phyloP scores from a whole-genome alignment of 1,140 invertebrate genomes.

The Melipona quadrifasciata region DNA sequence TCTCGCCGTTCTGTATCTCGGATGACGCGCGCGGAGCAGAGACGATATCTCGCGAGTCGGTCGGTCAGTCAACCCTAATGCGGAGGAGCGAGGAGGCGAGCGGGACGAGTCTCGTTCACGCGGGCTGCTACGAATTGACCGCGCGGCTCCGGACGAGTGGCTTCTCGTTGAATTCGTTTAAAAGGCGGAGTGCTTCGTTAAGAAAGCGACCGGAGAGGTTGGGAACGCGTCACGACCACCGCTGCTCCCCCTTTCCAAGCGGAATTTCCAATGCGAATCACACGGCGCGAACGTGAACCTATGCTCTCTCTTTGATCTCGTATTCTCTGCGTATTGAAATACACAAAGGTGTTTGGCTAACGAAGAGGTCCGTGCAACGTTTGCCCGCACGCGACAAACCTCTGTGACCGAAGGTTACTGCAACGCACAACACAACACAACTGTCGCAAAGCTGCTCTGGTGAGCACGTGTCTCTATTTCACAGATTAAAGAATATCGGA shows the following conservation, averaged over 20 bases:
- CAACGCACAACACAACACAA: not conserved
- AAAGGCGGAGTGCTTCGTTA: slow-evolving; percentile 26
- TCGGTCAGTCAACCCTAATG: slow-evolving; percentile 61
- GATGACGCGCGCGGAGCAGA: slow-evolving; percentile 18
- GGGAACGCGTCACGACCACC: not conserved
- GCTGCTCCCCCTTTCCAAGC: too few species aligned
- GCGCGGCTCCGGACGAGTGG: slow-evolving; percentile 11
- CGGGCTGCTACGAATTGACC: slow-evolving; percentile 52
- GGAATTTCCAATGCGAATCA: not conserved
- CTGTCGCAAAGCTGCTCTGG: too few species aligned
- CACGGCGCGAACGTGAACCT: not conserved
- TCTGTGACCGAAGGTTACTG: not conserved
- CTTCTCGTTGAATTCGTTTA: slow-evolving; percentile 55
- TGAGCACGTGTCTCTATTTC: slow-evolving; percentile 25
- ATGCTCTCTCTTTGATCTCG: not conserved
- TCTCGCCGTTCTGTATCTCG: slow-evolving; percentile 16
- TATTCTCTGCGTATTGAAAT: not conserved
- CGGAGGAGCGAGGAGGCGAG: slow-evolving; percentile 7
- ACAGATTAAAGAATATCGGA: too few species aligned
- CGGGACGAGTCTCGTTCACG: slow-evolving; percentile 28
- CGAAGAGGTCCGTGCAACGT: not conserved
- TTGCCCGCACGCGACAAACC: not conserved
- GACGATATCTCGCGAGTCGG: slow-evolving; percentile 54
- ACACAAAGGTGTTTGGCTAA: not conserved
- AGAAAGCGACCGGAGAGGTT: not conserved